phyloP scores from a whole-genome alignment of 23 tunicate species.

The Styela clava region DNA sequence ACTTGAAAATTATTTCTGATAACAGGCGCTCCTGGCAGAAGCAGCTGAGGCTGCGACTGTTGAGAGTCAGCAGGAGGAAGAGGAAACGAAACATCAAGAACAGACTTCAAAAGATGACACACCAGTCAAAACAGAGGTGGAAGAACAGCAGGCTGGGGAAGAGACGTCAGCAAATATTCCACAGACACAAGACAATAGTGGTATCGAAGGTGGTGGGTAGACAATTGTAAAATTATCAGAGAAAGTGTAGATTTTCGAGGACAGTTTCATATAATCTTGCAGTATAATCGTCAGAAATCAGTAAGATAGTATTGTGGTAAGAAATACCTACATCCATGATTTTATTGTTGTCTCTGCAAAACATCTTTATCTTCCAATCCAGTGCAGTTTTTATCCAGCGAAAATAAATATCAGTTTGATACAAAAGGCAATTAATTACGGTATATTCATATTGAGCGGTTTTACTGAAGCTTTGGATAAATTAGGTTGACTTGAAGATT shows the following conservation, averaged over 20 bases:
- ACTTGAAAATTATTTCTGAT: constrained; percentile 1
- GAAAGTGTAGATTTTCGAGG: no score
- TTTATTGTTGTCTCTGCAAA: not conserved
- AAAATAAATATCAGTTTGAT: no score
- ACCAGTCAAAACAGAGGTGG: constrained; percentile 7
- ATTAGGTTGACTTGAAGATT: no score
- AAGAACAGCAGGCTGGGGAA: not conserved
- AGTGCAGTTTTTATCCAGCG: no score
- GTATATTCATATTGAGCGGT: no score
- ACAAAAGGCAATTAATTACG: no score
- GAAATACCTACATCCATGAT: not conserved
- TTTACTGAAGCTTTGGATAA: no score
- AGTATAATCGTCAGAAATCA: no score
- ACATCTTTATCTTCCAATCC: no score
- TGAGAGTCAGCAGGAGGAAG: constrained; percentile 33
- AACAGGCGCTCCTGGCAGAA: constrained; percentile 89
- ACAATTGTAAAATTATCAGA: not conserved
- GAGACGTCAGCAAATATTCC: not conserved
- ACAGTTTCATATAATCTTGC: not conserved
- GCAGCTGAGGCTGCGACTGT: constrained; percentile 61
- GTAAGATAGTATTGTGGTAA: no score
- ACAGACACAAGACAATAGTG: not conserved
- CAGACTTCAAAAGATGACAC: constrained; percentile 9
- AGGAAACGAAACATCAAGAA: constrained; percentile 10
- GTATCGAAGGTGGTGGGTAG: not conserved